A percentile compares a stretch with the other conserved stretches of the same genome.
Evolutionary conservation across 2,113 vertebrate species (phyloP).

Genomic region (Pseudopodoces humilis): DNA sequence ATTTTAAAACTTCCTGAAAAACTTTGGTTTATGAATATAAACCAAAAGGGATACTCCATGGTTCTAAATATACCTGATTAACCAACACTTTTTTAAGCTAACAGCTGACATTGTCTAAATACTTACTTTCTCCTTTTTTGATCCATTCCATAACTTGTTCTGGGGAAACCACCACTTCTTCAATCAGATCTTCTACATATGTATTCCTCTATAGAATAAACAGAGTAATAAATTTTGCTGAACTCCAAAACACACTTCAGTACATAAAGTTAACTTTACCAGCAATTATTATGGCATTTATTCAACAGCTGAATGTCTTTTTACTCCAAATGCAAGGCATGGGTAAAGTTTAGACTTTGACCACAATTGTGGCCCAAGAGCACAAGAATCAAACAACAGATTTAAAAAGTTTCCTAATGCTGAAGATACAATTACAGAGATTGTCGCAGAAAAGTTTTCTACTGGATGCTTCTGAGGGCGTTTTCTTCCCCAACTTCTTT

Average conservation of each 20-base stretch:
- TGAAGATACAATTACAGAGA: background rate
- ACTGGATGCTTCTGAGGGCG: background rate
- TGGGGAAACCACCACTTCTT: constrained; percentile 86
- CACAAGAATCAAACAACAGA: background rate
- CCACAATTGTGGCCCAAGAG: background rate
- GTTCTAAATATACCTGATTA: background rate
- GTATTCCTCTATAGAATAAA: constrained; percentile 83
- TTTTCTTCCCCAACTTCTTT: background rate
- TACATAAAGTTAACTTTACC: background rate
- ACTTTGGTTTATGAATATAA: background rate
- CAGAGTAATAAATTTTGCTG: background rate
- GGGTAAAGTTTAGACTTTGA: background rate
- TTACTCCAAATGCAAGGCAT: background rate
- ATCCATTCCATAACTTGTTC: constrained; percentile 91
- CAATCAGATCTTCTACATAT: constrained; percentile 91
- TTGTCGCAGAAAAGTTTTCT: background rate
- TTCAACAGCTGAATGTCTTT: background rate
- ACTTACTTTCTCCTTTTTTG: constrained; percentile 93
- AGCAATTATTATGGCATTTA: background rate
- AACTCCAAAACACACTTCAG: background rate
- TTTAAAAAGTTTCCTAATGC: background rate
- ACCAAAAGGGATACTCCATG: background rate
- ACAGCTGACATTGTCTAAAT: background rate
- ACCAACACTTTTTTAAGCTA: background rate
- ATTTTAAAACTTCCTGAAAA: background rate